Base-by-base conservation (phyloP, 2,888 invertebrate genomes). In the Alentia gelatinosa region DNA sequence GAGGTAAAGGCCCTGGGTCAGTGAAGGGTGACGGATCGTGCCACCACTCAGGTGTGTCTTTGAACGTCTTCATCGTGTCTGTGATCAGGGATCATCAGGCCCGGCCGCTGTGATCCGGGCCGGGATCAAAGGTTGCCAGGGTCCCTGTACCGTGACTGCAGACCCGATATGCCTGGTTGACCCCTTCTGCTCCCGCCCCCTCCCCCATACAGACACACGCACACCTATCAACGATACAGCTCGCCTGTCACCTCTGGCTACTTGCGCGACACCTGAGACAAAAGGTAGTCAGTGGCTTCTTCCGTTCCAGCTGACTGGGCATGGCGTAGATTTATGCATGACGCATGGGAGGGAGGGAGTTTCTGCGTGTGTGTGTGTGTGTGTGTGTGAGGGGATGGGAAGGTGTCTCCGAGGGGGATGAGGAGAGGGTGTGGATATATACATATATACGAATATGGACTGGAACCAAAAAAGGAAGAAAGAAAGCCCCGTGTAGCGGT, bases 11-110 rank as follows among this genome's bases (percentile, higher is more conserved):
- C 1, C 23, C 0, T 35, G 79, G 79, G 79, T 79, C 79, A 79
- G 79, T 26, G 79, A n/a, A 79, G 79, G 79, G 79, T 79, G 37
- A 15, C 79, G 35, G 79, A 35, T 12, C 39, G 79, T 79, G 79
- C 35, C 79, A 79, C 37, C 39, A 0, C 39, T 79, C 79, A 79
- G 79, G 79, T 35, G 79, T 35, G 79, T 39, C 79, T 39, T 79
- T 79, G 79, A n/a, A 19, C 79, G 26, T 39, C 79, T 23, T n/a
- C 19, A 79, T 12, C 39, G 23, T 56, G 26, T 26, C 37, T 35
- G 4, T 19, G 35, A 35, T 35, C 37, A 79, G 4, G 12, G 68
- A 9, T 33, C n/a, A n/a, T n/a, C 33, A 30, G 68, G n/a, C 30
- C 68, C 30, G 30, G 68, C 30, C 1, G 5, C 1, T 3, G 3